Percentiles rank a stretch among this genome's conserved stretches.
Evolutionary conservation across 2,888 invertebrate genomes (phyloP).

Genomic region (Drosophila lacicola): DNA sequence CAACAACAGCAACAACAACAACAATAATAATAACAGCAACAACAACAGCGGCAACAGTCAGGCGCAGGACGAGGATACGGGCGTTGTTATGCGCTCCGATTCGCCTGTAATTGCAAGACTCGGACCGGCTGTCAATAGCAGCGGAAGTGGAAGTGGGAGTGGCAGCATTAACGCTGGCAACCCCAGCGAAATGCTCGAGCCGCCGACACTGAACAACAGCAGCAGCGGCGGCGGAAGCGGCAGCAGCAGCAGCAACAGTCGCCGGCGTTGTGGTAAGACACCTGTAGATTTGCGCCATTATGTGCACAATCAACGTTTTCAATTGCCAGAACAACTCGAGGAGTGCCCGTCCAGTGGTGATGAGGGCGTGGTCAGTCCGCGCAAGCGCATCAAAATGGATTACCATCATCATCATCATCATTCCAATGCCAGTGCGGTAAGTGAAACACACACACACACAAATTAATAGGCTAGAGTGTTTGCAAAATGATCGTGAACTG

Average conservation of each 20-base stretch:
- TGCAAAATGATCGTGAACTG: neutral
- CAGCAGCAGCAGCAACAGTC: slow-evolving; percentile 51
- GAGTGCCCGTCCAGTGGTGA: slow-evolving; percentile 90
- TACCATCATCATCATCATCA: slow-evolving; percentile 86
- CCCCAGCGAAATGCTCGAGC: slow-evolving; percentile 69
- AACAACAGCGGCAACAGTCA: slow-evolving; percentile 85
- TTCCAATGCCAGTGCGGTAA: slow-evolving; percentile 83
- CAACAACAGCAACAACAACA: slow-evolving; percentile 7
- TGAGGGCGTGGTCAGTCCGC: slow-evolving; percentile 88
- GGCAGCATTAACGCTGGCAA: slow-evolving; percentile 44
- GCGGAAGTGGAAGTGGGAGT: slow-evolving; percentile 18
- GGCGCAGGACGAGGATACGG: slow-evolving; percentile 88
- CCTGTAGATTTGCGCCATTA: slow-evolving; percentile 87
- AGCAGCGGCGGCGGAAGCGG: slow-evolving; percentile 8
- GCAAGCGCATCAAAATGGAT: slow-evolving; percentile 89
- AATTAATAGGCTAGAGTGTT: no score
- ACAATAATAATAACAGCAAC: slow-evolving; percentile 1
- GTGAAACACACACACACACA: slow-evolving; percentile 38
- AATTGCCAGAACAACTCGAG: slow-evolving; percentile 89
- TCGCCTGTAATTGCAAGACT: slow-evolving; percentile 82
- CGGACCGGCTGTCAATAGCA: slow-evolving; percentile 81
- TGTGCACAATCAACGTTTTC: slow-evolving; percentile 90
- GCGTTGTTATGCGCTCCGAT: slow-evolving; percentile 71
- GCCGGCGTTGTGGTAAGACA: slow-evolving; percentile 85
- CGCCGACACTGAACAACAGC: slow-evolving; percentile 55